Base-by-base conservation (phyloP, 2,888 invertebrate species). In the Cephus rjabovi region DNA sequence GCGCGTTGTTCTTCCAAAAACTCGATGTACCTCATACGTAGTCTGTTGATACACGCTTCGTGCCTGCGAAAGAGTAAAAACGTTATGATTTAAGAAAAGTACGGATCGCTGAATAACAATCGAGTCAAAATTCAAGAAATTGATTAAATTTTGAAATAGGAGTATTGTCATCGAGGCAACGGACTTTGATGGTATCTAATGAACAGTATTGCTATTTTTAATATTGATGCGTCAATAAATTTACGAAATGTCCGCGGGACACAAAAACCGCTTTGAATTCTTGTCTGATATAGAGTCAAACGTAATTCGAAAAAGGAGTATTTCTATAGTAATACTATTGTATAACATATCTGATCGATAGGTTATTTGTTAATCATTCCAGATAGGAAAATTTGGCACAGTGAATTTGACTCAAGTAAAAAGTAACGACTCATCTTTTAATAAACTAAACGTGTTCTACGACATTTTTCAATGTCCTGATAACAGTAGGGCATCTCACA, bases 1-100 rank as follows among this genome's bases (percentile, higher is more conserved):
- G 92, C 90, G 75, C 92, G 91, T 84, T 94, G 94, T 83, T 94
- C 94, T 82, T 94, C 94, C 78, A 94, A 86, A 86, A 93, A 93
- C 34, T 90, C 90, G 79, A 93, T 93, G 84, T 93, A 93, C 80
- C 92, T 92, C 70, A 91, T 84, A 70, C 92, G 89, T 76, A 93
- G 86, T 82, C 90, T 88, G 81, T 90, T 91, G 80, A 91, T 90
- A 75, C 89, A 91, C n/a, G 86, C 84, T 76, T 90, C 88, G 75
- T 89, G 91, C 79, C 91, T 91, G 85, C 71, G 88, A 88, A 56
- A 23, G 56, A 56, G 56, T 56, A 9, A 23, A 56, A 56, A 23
- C 1, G 56, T 23, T 23, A 56, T 9, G 23, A 23, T 6, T 40
- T 0, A 23, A 23, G 9, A 23, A 56, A 56, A 9, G 23, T 56